These are phyloP conservation scores for Pipistrellus kuhlii DNA, from an alignment of 2,797 vertebrate genomes.

Conservation along the genomic window DNA sequence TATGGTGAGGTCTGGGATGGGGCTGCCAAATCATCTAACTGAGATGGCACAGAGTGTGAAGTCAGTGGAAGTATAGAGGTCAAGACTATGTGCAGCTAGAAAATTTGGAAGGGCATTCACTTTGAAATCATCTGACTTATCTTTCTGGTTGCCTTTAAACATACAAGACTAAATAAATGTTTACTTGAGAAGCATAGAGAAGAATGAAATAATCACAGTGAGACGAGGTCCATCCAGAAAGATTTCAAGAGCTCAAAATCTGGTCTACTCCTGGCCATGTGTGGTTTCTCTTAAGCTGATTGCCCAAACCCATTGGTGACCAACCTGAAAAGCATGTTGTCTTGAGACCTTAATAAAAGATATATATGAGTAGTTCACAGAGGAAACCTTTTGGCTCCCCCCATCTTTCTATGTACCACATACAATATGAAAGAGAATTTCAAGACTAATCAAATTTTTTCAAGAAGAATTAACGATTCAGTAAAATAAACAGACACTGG, in stretches of 20 bases:
- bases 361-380: background rate
- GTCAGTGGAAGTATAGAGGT: background rate
- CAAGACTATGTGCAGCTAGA: background rate
- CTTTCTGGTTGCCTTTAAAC: background rate
- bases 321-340: background rate
- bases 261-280: background rate
- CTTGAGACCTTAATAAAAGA: background rate
- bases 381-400: background rate
- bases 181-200: background rate
- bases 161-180: background rate
- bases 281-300: background rate
- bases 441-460: constrained; percentile 38
- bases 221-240: background rate
- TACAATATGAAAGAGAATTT: background rate
- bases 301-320: background rate
- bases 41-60: background rate
- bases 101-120: background rate
- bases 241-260: background rate
- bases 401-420: background rate
- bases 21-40: background rate
- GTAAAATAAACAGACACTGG: background rate
- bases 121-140: background rate
- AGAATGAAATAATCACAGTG: background rate
- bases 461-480: background rate
- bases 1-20: background rate